phyloP scores from a whole-genome alignment of 2,797 vertebrate genomes.

The Perodicticus potto region DNA sequence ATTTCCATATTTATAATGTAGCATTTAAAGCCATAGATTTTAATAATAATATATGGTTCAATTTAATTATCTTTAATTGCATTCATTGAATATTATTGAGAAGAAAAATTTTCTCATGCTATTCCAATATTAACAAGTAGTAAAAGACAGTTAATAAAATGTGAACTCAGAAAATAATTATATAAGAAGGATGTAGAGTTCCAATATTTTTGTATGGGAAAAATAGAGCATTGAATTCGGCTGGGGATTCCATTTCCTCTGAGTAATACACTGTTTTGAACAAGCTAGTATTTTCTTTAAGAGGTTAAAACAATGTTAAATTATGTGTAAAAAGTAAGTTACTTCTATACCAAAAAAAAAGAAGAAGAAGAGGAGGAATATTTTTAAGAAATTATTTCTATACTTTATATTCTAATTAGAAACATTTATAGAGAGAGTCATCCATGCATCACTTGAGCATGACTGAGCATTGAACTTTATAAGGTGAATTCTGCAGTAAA shows the following conservation, averaged over 20 bases:
- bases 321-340: background rate
- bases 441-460: background rate
- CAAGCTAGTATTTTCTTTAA: background rate
- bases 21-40: background rate
- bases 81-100: background rate
- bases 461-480: background rate
- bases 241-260: background rate
- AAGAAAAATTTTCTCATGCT: background rate
- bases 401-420: background rate
- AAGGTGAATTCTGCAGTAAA: background rate
- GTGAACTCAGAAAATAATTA: background rate
- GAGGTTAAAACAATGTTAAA: background rate
- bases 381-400: slow-evolving; percentile 1
- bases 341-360: background rate
- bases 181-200: background rate
- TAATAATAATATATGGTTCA: background rate
- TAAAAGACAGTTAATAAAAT: background rate
- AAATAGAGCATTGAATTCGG: background rate
- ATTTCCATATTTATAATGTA: background rate
- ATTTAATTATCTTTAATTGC: background rate
- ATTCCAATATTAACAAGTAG: background rate
- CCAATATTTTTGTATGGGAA: background rate
- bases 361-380: background rate
- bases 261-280: background rate
- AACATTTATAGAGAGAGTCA: background rate